Base-by-base conservation (phyloP, 2,797 vertebrate genomes). In the Leptoclinus maculatus region DNA sequence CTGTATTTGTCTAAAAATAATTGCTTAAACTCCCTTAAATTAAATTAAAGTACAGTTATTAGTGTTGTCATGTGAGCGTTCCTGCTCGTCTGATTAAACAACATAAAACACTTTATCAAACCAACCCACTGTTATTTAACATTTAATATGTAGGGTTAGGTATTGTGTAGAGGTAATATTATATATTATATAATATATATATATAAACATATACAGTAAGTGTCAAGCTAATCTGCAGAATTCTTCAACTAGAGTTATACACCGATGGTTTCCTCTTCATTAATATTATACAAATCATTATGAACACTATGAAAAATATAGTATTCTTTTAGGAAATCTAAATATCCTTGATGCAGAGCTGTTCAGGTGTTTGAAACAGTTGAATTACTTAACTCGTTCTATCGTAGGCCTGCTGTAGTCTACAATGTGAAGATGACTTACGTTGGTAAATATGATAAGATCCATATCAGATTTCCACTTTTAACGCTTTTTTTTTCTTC, bases 31-130 rank as follows among this genome's bases (percentile, higher is more conserved):
- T 63, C 2, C 1, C 7, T 43, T 43, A 16, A 41, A 41, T 14
- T 3, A 3, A 39, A 45, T 17, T 19, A 45, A 11, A 7, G 0
- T 62, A 11, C 23, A 70, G 14, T 68, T 47, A 45, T 79, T 72
- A 75, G 10, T 65, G 23, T 16, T 16, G 5, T 39, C 47, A 80
- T 66, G 21, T 78, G 60, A 74, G 34, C 16, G n/a, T 65, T 68
- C 9, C 8, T 67, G 38, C 54, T 47, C 0, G 0, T 74, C 19
- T 76, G 25, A 76, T 72, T 73, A 47, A 19, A 58, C 45, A 81
- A 57, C 3, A 0, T 29, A 51, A 69, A 80, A 43, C 45, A 13
- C 1, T 34, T 51, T 12, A 64, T 36, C 7, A 69, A 36, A 49
- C 32, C 39, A 73, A 38, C 14, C 19, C 39, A 3, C 6, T 29